Evolutionary conservation across 2,113 vertebrate species (phyloP).

Genomic region (Misgurnus anguillicaudatus): DNA sequence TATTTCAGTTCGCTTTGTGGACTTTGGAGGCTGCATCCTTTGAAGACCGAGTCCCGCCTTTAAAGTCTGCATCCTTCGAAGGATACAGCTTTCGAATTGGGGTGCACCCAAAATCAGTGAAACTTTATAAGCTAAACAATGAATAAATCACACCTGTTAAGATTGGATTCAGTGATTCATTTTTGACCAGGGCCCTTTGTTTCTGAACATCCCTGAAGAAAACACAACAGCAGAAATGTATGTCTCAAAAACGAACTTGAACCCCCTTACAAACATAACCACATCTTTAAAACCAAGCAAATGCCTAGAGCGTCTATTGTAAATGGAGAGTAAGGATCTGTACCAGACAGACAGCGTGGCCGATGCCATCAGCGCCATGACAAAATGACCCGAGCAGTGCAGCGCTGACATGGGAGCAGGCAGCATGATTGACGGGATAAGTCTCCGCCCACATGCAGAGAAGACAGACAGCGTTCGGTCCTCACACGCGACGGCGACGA

Average conservation of each 20-base stretch:
- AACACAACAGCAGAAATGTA: neutral
- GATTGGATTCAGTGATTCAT: conserved; percentile 88
- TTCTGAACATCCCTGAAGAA: conserved; percentile 88
- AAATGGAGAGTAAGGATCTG: neutral
- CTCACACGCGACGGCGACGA: conserved; percentile 89
- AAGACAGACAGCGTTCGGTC: conserved; percentile 91
- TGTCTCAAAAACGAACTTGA: neutral
- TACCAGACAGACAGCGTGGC: conserved; percentile 93
- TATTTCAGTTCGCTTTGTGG: too few relatives aligned
- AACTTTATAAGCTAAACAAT: neutral
- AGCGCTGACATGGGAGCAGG: conserved; percentile 85
- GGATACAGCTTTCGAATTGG: too few relatives aligned
- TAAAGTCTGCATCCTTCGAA: too few relatives aligned
- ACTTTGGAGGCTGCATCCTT: too few relatives aligned
- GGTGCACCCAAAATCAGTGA: too few relatives aligned
- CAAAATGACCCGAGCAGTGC: conserved; percentile 87
- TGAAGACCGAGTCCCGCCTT: too few relatives aligned
- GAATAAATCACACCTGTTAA: conserved; percentile 81
- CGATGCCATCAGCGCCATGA: conserved; percentile 90
- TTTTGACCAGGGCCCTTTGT: conserved; percentile 87
- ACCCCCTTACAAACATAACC: neutral
- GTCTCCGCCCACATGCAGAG: conserved; percentile 88
- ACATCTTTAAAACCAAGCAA: neutral
- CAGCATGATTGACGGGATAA: conserved; percentile 90
- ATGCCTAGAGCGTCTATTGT: neutral